Base-by-base conservation (phyloP, 1,140 invertebrate species). In the Lepidotrigona ventralis region DNA sequence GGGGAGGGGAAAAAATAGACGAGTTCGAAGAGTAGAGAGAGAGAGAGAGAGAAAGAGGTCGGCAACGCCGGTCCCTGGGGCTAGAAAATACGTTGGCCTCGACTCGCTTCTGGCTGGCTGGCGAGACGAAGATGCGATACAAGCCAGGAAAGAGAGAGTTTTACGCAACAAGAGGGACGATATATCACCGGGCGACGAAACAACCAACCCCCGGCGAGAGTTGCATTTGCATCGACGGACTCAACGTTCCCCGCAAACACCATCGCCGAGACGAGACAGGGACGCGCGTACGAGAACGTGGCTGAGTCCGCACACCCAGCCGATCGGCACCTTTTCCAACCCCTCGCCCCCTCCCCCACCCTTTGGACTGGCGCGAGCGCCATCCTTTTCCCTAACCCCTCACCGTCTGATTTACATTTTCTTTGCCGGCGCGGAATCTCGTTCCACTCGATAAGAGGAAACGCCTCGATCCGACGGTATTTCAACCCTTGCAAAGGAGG, bases 161-260 rank as follows among this genome's bases (percentile, higher is more conserved):
- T 89, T 80, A 78, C 89, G 87, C 83, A 82, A 33, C 85, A 87
- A 89, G 87, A 91, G 92, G 86, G 86, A 88, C 90, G 89, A 91
- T 93, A 92, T 89, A 92, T 93, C 92, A 93, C 89, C 77, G 82
- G 89, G 91, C 91, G 92, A 92, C 92, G 92, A 92, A 92, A 92
- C 91, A 92, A 91, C 92, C 89, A 89, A 90, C 91, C 91, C 90
- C 89, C 90, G 87, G 88, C 90, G 87, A 92, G 90, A 91, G 91
- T 92, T 92, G 91, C 91, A 92, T 92, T 92, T 92, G 91, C 92
- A 92, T 92, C 91, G 90, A 90, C 91, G 87, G 87, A 90, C 88
- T n/a, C 87, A 78, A 88, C 81, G 75, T 80, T 87, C 83, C 29
- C 71, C 46, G 23, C 77, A 29, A 60, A 85, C 70, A 85, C 86